These are phyloP conservation scores for Bradynema listronoti DNA, from an alignment of 1,140 invertebrate genomes.

Conservation along the genomic window DNA sequence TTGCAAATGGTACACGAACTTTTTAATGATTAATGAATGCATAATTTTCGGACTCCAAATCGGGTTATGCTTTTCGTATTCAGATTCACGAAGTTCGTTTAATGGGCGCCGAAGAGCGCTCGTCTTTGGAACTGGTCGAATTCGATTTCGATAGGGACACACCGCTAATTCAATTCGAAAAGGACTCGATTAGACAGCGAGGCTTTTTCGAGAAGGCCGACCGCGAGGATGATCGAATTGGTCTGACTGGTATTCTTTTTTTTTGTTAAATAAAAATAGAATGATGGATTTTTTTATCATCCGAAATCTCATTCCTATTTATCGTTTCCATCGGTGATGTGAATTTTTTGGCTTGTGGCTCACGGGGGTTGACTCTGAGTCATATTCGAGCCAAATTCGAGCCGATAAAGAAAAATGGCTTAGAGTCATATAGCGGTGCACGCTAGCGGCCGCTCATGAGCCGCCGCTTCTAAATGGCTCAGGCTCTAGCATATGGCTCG, in stretches of 20 bases:
- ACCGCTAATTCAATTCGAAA: constrained; percentile 12
- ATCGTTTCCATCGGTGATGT: no score
- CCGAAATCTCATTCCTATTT: no score
- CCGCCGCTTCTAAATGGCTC: no score
- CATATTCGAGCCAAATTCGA: no score
- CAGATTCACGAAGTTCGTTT: constrained; percentile 10
- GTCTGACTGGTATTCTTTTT: constrained; percentile 1
- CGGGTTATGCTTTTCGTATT: background rate
- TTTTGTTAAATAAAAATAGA: background rate
- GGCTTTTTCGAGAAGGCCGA: constrained; percentile 15
- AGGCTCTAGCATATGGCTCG: no score
- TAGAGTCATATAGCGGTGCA: no score
- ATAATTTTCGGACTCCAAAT: no score
- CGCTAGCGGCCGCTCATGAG: no score
- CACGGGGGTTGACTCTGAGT: no score
- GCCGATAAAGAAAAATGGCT: no score
- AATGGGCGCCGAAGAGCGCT: background rate
- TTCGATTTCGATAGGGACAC: constrained; percentile 10
- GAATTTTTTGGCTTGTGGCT: no score
- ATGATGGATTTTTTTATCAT: background rate
- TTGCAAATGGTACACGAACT: constrained; percentile 4
- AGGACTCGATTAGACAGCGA: constrained; percentile 11
- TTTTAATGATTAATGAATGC: no score
- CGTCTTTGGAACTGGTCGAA: background rate
- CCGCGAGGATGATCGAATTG: constrained; percentile 14